phyloP scores from a whole-genome alignment of 2,888 invertebrate genomes.

The Dryomyza anilis region DNA sequence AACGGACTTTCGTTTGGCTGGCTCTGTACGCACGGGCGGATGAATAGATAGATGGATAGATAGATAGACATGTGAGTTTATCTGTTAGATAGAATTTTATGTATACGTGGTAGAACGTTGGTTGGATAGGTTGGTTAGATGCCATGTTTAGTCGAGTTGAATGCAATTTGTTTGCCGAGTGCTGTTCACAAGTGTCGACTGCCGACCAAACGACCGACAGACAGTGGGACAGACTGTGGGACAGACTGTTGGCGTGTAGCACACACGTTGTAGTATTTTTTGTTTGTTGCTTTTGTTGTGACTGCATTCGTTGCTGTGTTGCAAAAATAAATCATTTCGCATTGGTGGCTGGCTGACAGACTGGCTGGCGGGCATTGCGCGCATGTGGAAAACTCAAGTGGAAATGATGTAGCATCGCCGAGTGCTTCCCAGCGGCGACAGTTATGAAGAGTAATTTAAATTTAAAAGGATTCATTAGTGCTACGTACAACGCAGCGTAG shows the following conservation, averaged over 20 bases:
- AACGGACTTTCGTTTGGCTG: neutral
- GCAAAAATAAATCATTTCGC: conserved; percentile 17
- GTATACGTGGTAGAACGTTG: too few species aligned
- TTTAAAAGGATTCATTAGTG: conserved; percentile 23
- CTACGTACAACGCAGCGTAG: too few species aligned
- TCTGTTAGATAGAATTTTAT: conserved; percentile 2
- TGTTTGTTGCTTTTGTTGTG: neutral
- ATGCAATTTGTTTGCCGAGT: conserved; percentile 18
- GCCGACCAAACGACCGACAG: neutral
- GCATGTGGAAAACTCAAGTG: conserved; percentile 10
- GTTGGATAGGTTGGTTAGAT: conserved; percentile 5
- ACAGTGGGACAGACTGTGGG: neutral
- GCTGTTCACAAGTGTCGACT: conserved; percentile 12
- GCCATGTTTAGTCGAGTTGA: conserved; percentile 14
- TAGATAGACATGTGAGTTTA: neutral
- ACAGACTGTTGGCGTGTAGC: neutral
- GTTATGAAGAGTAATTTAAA: conserved; percentile 17
- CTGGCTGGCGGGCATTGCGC: too few species aligned
- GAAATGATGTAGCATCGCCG: conserved; percentile 12
- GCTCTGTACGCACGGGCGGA: neutral
- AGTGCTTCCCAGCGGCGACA: conserved; percentile 15
- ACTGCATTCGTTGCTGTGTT: neutral
- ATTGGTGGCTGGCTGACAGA: conserved; percentile 2
- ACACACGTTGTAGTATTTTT: too few species aligned
- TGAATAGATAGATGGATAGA: neutral